These are phyloP conservation scores for Elgaria multicarinata DNA, from an alignment of 2,113 vertebrate genomes.

Conservation along the genomic window DNA sequence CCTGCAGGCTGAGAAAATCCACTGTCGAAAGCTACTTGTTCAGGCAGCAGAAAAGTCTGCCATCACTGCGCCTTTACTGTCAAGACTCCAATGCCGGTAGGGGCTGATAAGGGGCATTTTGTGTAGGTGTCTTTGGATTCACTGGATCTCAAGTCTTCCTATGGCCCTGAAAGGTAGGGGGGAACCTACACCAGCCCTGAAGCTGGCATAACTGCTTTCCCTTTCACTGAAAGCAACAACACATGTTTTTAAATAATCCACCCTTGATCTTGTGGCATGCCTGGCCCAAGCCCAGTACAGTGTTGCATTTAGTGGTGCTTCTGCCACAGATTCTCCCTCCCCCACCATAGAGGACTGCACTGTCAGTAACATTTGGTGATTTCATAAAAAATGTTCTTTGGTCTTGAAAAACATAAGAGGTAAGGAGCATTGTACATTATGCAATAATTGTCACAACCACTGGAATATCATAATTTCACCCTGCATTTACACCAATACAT, in stretches of 20 bases:
- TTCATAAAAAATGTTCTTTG: not conserved
- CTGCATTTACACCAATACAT: conserved; percentile 60
- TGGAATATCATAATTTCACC: conserved; percentile 51
- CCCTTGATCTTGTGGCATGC: no score
- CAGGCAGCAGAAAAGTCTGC: no score
- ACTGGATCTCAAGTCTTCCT: no score
- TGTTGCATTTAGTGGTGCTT: no score
- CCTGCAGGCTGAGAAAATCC: no score
- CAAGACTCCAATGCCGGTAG: no score
- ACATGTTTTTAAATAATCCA: not conserved
- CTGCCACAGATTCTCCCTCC: not conserved
- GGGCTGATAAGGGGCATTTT: no score
- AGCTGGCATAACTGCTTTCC: not conserved
- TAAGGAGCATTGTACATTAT: conserved; percentile 29
- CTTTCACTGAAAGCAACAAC: not conserved
- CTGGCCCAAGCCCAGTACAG: no score
- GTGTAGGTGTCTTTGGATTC: no score
- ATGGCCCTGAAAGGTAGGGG: not conserved
- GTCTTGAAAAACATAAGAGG: conserved; percentile 18
- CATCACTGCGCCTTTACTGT: no score
- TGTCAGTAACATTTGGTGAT: not conserved
- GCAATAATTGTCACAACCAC: conserved; percentile 37
- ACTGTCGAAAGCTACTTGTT: no score
- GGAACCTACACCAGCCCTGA: not conserved
- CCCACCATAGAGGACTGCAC: not conserved